phyloP scores from a whole-genome alignment of 2,797 vertebrate genomes.

The Arrhamphus sclerolepis region DNA sequence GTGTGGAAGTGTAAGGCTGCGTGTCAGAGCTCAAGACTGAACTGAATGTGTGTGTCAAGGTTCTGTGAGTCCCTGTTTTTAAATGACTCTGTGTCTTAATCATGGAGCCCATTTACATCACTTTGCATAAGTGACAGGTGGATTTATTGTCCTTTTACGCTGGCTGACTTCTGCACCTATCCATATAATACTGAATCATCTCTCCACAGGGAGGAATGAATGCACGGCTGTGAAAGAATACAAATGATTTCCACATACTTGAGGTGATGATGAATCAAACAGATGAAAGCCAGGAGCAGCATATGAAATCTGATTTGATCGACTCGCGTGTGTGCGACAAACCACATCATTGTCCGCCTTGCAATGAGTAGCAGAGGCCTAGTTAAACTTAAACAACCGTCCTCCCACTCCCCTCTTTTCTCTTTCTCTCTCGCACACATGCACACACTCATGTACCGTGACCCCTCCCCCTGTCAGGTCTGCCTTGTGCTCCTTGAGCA shows the following conservation, averaged over 20 bases:
- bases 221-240: conserved; percentile 60
- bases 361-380: conserved; percentile 72
- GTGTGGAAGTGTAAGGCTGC: conserved; percentile 16
- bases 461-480: conserved; percentile 74
- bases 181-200: conserved; percentile 80
- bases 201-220: conserved; percentile 66
- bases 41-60: conserved; percentile 68
- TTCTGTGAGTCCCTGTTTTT: conserved; percentile 76
- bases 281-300: conserved; percentile 71
- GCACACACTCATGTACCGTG: conserved; percentile 25
- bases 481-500: conserved; percentile 81
- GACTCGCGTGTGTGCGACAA: conserved; percentile 63
- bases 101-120: conserved; percentile 82
- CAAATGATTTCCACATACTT: conserved; percentile 73
- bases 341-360: conserved; percentile 74
- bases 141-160: conserved; percentile 83
- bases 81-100: conserved; percentile 83
- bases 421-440: conserved; percentile 10
- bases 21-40: conserved; percentile 2
- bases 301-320: conserved; percentile 79
- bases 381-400: conserved; percentile 82
- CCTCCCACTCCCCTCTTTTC: conserved; percentile 33
- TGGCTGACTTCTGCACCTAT: conserved; percentile 77
- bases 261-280: conserved; percentile 78
- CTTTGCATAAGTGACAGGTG: conserved; percentile 84